phyloP scores from a whole-genome alignment of 2,888 invertebrate genomes.

The Amiota mariae region DNA sequence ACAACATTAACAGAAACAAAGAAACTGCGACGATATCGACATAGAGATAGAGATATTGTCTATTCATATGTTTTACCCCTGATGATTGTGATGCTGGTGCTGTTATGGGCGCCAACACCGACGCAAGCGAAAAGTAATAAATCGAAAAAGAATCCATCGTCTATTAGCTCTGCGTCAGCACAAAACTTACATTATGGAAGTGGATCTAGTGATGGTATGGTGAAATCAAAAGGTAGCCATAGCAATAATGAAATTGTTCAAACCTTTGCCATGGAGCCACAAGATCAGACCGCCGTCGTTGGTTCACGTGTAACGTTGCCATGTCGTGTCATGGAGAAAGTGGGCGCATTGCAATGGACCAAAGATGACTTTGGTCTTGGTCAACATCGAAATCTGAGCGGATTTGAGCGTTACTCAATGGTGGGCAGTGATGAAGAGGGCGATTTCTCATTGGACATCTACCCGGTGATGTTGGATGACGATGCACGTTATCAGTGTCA shows the following conservation, averaged over 20 bases:
- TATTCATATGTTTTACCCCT: conserved; percentile 14
- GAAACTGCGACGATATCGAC: background rate
- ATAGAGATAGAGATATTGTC: background rate
- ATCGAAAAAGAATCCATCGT: conserved; percentile 50
- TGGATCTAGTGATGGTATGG: conserved; percentile 36
- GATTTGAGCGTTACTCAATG: conserved; percentile 96
- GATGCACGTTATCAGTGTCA: conserved; percentile 96
- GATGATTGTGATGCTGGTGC: conserved; percentile 44
- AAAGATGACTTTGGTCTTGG: conserved; percentile 97
- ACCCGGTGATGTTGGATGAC: conserved; percentile 91
- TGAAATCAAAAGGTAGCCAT: conserved; percentile 48
- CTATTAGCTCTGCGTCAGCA: background rate
- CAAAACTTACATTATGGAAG: background rate
- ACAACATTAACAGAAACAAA: background rate
- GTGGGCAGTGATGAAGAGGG: conserved; percentile 96
- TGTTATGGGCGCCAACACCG: conserved; percentile 40
- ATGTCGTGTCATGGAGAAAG: conserved; percentile 90
- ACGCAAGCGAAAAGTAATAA: conserved; percentile 77
- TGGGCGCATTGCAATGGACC: conserved; percentile 96
- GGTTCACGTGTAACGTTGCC: conserved; percentile 92
- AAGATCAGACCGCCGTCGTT: conserved; percentile 91
- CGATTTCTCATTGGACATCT: conserved; percentile 94
- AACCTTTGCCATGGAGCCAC: conserved; percentile 93
- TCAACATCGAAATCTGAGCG: conserved; percentile 89
- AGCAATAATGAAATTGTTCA: conserved; percentile 75